Percentiles rank a stretch among this genome's conserved stretches.
Conservation (phyloP, 2,113 vertebrate species). For the Forbesichthys papilliferus region DNA sequence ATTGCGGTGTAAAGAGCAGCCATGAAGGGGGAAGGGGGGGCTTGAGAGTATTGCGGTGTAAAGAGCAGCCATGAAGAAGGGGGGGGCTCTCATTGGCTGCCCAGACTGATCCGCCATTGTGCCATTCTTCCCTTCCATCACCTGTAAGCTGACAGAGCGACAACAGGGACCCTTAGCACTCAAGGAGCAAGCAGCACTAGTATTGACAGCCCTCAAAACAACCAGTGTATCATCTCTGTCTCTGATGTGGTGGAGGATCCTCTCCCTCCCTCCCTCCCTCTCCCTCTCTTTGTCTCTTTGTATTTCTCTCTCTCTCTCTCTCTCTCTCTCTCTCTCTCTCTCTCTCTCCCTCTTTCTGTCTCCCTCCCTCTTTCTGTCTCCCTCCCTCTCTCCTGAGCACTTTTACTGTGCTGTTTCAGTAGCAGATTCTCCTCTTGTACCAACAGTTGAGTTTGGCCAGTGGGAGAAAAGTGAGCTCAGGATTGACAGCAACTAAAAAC, state of each 20-base stretch:
- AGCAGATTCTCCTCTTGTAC: slow-evolving; percentile 18
- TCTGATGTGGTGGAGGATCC: slow-evolving; percentile 39
- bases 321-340: no score
- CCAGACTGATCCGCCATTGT: slow-evolving; percentile 70
- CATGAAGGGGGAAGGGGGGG: slow-evolving; percentile 22
- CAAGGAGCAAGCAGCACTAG: slow-evolving; percentile 20
- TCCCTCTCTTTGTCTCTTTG: no score
- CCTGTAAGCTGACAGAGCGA: slow-evolving; percentile 50
- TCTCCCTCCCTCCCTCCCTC: background rate
- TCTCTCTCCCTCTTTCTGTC: no score
- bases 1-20: background rate
- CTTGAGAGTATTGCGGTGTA: slow-evolving; percentile 45
- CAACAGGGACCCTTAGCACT: slow-evolving; percentile 46
- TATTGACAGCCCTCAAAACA: slow-evolving; percentile 56
- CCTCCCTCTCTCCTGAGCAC: background rate
- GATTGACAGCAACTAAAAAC: slow-evolving; percentile 23
- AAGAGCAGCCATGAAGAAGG: slow-evolving; percentile 15
- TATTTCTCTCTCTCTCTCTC: background rate
- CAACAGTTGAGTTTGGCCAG: slow-evolving; percentile 23
- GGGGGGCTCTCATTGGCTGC: slow-evolving; percentile 66
- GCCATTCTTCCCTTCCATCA: slow-evolving; percentile 25
- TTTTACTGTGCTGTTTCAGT: background rate
- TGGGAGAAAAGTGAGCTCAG: background rate
- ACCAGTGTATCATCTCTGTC: slow-evolving; percentile 41
- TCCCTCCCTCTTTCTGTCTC: no score